Conservation (phyloP, 1,140 invertebrate species). For the Leucophenga varia region DNA sequence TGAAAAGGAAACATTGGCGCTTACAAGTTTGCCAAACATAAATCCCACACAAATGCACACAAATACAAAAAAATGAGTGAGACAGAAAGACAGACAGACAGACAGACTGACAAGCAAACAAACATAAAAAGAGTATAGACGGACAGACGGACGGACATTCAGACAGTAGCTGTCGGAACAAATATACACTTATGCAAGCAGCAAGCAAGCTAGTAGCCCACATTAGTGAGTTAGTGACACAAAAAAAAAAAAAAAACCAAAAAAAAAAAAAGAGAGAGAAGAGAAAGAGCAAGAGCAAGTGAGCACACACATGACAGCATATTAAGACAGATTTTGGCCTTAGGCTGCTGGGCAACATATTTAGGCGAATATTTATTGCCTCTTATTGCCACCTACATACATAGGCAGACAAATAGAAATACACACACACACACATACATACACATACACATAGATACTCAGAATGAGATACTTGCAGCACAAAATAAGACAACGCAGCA, state of each 20-base stretch:
- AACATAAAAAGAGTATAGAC: slow-evolving; percentile 11
- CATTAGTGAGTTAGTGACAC: too few species aligned
- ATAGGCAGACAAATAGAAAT: slow-evolving; percentile 14
- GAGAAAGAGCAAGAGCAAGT: neutral
- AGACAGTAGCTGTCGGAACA: too few species aligned
- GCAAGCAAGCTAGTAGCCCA: neutral
- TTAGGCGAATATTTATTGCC: slow-evolving; percentile 50
- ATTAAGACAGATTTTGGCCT: slow-evolving; percentile 50
- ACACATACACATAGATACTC: neutral
- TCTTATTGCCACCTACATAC: neutral
- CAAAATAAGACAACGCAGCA: neutral
- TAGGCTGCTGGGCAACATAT: slow-evolving; percentile 47
- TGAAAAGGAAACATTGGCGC: slow-evolving; percentile 43
- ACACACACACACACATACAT: neutral
- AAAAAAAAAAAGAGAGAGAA: too few species aligned
- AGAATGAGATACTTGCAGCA: too few species aligned
- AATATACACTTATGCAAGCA: neutral
- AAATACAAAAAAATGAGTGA: slow-evolving; percentile 25
- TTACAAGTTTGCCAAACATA: slow-evolving; percentile 41
- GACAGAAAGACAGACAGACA: slow-evolving; percentile 13
- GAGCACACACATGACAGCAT: slow-evolving; percentile 25
- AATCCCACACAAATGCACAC: too few species aligned
- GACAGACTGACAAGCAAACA: neutral
- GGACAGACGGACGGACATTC: neutral
- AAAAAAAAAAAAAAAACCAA: too few species aligned